phyloP scores from a whole-genome alignment of 2,888 invertebrate genomes.

The Acheta domesticus region DNA sequence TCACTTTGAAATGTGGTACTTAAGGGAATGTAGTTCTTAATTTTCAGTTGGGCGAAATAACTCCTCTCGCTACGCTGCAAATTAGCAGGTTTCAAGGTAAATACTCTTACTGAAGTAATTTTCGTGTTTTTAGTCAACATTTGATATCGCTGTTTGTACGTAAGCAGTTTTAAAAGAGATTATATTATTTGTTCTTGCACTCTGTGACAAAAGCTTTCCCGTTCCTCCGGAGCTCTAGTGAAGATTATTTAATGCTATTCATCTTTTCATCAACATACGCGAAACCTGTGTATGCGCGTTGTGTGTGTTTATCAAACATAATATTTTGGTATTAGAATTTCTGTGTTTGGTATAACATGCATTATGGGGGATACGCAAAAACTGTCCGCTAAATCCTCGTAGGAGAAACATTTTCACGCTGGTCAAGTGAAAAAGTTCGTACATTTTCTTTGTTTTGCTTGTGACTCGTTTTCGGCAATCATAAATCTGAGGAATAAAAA shows the following conservation, averaged over 20 bases:
- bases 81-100: background rate
- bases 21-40: no score
- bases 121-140: background rate
- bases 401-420: background rate
- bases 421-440: background rate
- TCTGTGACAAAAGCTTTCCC: background rate
- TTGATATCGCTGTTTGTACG: constrained; percentile 6
- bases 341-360: background rate
- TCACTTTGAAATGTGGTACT: no score
- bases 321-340: constrained; percentile 7
- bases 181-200: background rate
- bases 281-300: background rate
- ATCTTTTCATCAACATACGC: constrained; percentile 18
- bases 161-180: background rate
- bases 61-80: no score
- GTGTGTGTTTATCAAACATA: constrained; percentile 1
- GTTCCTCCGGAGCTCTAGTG: background rate
- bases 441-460: background rate
- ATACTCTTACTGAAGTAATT: background rate
- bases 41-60: no score
- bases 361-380: background rate
- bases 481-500: background rate
- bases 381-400: background rate
- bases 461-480: background rate
- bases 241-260: constrained; percentile 18